These are phyloP conservation scores for Beroe ovata DNA, from an alignment of 37 sponge, comb jelly and placozoan genomes.

Conservation along the genomic window DNA sequence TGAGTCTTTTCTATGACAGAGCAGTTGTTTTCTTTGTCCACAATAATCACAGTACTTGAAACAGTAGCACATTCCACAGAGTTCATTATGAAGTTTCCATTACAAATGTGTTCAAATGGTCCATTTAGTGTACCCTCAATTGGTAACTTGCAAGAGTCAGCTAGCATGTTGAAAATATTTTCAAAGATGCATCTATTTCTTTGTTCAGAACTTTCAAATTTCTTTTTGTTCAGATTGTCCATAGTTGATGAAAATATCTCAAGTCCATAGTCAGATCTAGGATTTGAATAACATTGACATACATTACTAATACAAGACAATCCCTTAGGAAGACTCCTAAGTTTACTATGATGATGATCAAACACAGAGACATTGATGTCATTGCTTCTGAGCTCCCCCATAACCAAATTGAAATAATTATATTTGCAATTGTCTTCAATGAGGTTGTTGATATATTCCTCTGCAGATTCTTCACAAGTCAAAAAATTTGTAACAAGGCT, in stretches of 20 bases:
- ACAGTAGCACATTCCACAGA: not conserved
- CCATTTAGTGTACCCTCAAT: not conserved
- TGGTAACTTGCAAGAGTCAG: not conserved
- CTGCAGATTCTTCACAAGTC: not conserved
- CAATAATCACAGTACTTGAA: conserved; percentile 19
- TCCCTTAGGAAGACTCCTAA: not conserved
- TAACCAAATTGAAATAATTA: conserved; percentile 24
- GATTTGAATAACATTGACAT: not conserved
- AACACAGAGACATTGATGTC: not conserved
- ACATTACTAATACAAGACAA: conserved; percentile 1
- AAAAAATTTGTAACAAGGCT: conserved; percentile 30
- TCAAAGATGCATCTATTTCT: not conserved
- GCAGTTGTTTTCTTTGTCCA: conserved; percentile 26
- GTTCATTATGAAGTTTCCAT: not conserved
- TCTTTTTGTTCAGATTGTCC: not conserved
- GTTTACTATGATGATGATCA: not conserved
- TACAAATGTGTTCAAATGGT: conserved; percentile 26
- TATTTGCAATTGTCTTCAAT: not conserved
- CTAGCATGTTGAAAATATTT: not conserved
- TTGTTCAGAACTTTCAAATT: not conserved
- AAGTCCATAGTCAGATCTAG: not conserved
- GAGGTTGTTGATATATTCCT: not conserved
- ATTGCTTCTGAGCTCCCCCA: conserved; percentile 1
- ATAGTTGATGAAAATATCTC: not conserved
- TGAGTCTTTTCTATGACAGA: not conserved